Percentiles rank a stretch among this genome's conserved stretches.
These are phyloP conservation scores for Neodontobutis hainanensis DNA, from an alignment of 2,113 vertebrate species.

Conservation along the genomic window DNA sequence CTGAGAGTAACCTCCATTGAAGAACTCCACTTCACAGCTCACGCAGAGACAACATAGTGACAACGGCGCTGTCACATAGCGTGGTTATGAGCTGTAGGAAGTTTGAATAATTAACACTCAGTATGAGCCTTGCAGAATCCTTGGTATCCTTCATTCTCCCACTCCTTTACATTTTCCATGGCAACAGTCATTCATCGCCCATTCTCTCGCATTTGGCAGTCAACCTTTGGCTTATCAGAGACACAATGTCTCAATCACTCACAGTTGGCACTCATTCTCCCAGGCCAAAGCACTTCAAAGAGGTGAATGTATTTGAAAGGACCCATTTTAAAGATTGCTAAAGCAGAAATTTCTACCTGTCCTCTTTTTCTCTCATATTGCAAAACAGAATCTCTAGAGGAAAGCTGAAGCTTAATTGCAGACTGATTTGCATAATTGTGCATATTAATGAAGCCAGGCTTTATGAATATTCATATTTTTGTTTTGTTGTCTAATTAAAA, in stretches of 20 bases:
- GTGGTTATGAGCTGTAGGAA: conserved; percentile 73
- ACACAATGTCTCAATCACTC: conserved; percentile 37
- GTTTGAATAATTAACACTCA: conserved; percentile 79
- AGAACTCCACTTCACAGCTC: conserved; percentile 51
- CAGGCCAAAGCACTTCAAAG: conserved; percentile 32
- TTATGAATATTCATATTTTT: conserved; percentile 95
- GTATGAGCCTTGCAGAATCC: conserved; percentile 70
- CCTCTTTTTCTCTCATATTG: conserved; percentile 57
- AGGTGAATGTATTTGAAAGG: conserved; percentile 48
- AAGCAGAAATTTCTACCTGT: conserved; percentile 74
- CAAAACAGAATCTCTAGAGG: conserved; percentile 75
- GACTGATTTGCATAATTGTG: conserved; percentile 93
- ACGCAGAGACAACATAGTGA: conserved; percentile 59
- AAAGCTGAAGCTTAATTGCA: conserved; percentile 87
- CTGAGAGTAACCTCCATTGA: conserved; percentile 45
- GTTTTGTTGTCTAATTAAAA: conserved; percentile 95
- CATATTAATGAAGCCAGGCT: conserved; percentile 87
- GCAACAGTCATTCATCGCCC: conserved; percentile 64
- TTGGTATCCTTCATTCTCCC: conserved; percentile 67
- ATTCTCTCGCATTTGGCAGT: conserved; percentile 45
- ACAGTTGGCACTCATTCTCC: conserved; percentile 30
- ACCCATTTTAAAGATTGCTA: conserved; percentile 70
- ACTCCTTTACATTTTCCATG: conserved; percentile 73
- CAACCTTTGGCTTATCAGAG: conserved; percentile 37
- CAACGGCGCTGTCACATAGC: conserved; percentile 61